These are phyloP conservation scores for Arion vulgaris DNA, from an alignment of 1,140 invertebrate genomes.

Conservation along the genomic window DNA sequence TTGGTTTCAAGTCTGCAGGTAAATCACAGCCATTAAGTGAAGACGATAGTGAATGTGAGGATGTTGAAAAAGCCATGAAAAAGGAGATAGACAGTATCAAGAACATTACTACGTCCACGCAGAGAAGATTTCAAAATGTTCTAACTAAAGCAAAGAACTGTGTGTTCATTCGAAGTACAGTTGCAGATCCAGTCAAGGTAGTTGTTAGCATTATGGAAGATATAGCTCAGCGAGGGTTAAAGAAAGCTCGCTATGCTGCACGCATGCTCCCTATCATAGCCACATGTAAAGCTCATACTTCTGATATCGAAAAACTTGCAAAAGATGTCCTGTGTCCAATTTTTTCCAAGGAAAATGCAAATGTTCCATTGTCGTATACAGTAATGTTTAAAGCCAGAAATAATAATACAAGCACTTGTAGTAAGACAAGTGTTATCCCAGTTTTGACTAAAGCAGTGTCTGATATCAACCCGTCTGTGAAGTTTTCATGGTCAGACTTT, in stretches of 20 bases:
- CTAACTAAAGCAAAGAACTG: conserved; percentile 86
- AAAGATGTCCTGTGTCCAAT: conserved; percentile 81
- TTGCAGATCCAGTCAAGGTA: conserved; percentile 82
- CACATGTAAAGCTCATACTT: conserved; percentile 84
- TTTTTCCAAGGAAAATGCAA: conserved; percentile 77
- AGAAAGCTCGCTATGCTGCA: conserved; percentile 84
- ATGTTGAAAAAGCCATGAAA: conserved; percentile 68
- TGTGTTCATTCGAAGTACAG: conserved; percentile 85
- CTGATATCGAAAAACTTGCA: conserved; percentile 81
- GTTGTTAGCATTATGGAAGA: conserved; percentile 82
- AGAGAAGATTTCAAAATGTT: conserved; percentile 75
- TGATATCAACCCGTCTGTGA: conserved; percentile 56
- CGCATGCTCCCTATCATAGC: conserved; percentile 85
- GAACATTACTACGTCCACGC: conserved; percentile 60
- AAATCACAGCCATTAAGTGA: conserved; percentile 11
- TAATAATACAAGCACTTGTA: conserved; percentile 78
- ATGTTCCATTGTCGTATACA: conserved; percentile 80
- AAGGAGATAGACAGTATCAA: conserved; percentile 72
- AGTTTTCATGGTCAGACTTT: conserved; percentile 60
- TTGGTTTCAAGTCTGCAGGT: not conserved
- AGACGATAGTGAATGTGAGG: conserved; percentile 51
- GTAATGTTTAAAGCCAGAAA: conserved; percentile 87
- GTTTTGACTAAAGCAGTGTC: conserved; percentile 54
- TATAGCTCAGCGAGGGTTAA: conserved; percentile 84
- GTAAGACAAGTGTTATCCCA: conserved; percentile 75